Percentiles rank a stretch among this genome's conserved stretches.
Conservation (phyloP, 2,797 vertebrate species). For the Hipposideros larvatus region DNA sequence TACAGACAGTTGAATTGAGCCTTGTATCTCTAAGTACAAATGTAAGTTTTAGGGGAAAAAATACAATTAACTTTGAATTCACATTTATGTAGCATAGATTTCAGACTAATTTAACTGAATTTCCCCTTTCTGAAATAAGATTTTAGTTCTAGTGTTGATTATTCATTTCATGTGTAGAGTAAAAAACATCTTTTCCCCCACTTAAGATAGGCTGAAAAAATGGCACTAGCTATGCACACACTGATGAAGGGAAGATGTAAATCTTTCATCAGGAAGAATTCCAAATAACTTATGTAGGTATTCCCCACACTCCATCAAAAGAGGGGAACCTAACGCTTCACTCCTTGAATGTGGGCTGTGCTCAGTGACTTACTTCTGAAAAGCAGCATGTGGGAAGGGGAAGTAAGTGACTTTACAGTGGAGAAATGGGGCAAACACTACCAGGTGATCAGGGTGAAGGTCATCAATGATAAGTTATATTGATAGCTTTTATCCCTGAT, state of each 20-base stretch:
- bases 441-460: neutral
- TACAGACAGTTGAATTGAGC: constrained; percentile 54
- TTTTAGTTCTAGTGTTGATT: constrained; percentile 30
- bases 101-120: constrained; percentile 47
- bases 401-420: neutral
- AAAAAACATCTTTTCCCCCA: neutral
- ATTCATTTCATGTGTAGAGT: constrained; percentile 30
- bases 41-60: constrained; percentile 29
- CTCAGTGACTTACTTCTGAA: neutral
- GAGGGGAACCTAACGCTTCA: neutral
- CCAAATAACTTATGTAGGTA: neutral
- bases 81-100: constrained; percentile 33
- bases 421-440: neutral
- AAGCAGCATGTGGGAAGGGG: neutral
- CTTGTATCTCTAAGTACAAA: constrained; percentile 54
- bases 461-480: neutral
- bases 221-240: neutral
- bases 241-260: neutral
- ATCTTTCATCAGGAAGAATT: neutral
- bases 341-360: neutral
- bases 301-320: neutral
- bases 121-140: constrained; percentile 11
- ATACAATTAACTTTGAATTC: constrained; percentile 66
- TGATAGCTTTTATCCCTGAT: neutral
- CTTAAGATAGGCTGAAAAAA: neutral